Percentiles rank a stretch among this genome's conserved stretches.
These are phyloP conservation scores for Notodonta dromedarius DNA, from an alignment of 2,888 invertebrate species.

Conservation along the genomic window DNA sequence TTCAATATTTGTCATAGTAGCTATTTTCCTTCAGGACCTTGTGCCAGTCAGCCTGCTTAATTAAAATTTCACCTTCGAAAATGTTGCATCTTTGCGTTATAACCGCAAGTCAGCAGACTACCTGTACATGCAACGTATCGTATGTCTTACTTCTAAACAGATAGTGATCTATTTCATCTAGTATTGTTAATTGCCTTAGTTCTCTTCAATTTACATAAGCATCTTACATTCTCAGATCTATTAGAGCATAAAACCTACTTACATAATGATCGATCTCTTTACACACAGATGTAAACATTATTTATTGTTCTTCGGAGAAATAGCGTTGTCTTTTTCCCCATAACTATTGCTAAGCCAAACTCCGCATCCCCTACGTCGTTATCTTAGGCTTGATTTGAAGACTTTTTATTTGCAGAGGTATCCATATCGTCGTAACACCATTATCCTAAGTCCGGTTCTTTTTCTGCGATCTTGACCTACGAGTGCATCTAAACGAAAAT, in stretches of 20 bases:
- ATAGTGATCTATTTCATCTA: constrained; percentile 4
- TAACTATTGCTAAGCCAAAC: not conserved
- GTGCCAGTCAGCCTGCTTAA: too few relatives aligned
- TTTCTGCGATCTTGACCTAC: constrained; percentile 63
- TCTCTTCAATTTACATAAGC: constrained; percentile 37
- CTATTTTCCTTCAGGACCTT: too few relatives aligned
- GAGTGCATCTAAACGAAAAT: constrained; percentile 46
- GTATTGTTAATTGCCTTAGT: constrained; percentile 17
- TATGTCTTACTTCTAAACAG: not conserved
- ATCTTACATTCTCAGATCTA: constrained; percentile 34
- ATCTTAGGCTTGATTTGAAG: too few relatives aligned
- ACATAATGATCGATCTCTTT: constrained; percentile 41
- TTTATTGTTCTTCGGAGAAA: constrained; percentile 7
- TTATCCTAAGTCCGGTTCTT: constrained; percentile 11
- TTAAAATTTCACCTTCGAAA: too few relatives aligned
- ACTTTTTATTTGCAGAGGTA: too few relatives aligned
- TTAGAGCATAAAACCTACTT: constrained; percentile 49
- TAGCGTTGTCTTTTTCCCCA: not conserved
- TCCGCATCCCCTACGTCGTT: too few relatives aligned
- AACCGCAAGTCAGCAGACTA: too few relatives aligned
- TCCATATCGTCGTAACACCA: too few relatives aligned
- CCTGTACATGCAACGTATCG: not conserved
- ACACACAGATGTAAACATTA: not conserved
- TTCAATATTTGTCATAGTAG: too few relatives aligned
- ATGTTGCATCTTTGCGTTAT: too few relatives aligned